Evolutionary conservation across 2,888 invertebrate genomes (phyloP).

Genomic region (Platycnemis pennipes): DNA sequence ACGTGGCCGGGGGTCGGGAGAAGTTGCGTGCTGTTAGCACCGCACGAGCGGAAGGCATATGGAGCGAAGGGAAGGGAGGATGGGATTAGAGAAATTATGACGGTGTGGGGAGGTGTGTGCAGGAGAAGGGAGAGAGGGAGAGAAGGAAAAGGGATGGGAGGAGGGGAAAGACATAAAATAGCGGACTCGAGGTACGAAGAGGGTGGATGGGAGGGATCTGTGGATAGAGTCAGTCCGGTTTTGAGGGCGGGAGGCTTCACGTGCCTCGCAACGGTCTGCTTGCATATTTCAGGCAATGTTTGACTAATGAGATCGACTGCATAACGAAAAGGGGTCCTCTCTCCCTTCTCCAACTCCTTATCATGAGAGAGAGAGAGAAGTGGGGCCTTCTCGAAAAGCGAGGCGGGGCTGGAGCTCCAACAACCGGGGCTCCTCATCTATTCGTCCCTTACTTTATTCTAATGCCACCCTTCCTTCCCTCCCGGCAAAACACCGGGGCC

Average conservation of each 20-base stretch:
- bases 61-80: background rate
- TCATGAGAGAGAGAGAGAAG: too few species aligned
- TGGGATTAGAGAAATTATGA: too few species aligned
- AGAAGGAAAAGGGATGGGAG: background rate
- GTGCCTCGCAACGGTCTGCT: background rate
- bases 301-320: conserved; percentile 60
- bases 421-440: too few species aligned
- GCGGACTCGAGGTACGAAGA: background rate
- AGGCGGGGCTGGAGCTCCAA: background rate
- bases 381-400: conserved; percentile 28
- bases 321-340: conserved; percentile 34
- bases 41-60: background rate
- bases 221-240: background rate
- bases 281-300: conserved; percentile 63
- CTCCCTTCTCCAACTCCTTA: too few species aligned
- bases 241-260: too few species aligned
- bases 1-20: too few species aligned
- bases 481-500: too few species aligned
- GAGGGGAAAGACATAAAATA: background rate
- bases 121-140: background rate
- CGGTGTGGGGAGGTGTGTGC: background rate
- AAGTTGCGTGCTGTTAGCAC: too few species aligned
- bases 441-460: too few species aligned
- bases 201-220: background rate
- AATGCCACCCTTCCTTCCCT: too few species aligned